These are phyloP conservation scores for Gymnocephalus cernua DNA, from an alignment of 2,113 vertebrate genomes.

Conservation along the genomic window DNA sequence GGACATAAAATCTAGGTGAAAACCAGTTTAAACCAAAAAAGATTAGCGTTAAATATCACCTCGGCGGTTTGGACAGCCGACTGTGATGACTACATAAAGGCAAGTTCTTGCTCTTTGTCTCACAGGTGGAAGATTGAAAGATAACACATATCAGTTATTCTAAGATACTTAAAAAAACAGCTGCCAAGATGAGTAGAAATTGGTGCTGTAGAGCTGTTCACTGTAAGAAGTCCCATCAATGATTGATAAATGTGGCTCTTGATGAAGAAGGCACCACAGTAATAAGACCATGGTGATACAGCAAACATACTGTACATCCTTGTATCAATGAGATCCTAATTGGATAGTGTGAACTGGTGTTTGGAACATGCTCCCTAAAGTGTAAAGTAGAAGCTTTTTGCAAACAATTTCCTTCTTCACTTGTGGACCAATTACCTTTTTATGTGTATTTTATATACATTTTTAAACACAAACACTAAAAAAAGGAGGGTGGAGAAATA, in stretches of 20 bases:
- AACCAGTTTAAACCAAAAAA: not conserved
- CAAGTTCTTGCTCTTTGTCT: not conserved
- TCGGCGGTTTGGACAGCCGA: constrained; percentile 3
- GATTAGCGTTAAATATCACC: not conserved
- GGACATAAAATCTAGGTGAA: constrained; percentile 1
- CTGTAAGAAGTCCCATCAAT: not conserved
- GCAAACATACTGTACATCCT: not conserved
- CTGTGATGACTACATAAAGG: constrained; percentile 5
- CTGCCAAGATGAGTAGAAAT: not conserved
- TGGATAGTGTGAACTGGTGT: not conserved
- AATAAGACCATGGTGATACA: not conserved
- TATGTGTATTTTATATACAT: not conserved
- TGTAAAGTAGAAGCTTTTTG: not conserved
- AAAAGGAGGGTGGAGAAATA: not conserved
- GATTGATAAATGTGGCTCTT: constrained; percentile 3
- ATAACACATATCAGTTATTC: not conserved
- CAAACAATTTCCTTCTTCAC: not conserved
- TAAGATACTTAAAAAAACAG: constrained; percentile 4
- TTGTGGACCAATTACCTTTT: constrained; percentile 31
- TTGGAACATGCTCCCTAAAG: not conserved
- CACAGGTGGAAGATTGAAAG: constrained; percentile 26
- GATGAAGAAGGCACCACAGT: not conserved
- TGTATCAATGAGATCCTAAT: constrained; percentile 3
- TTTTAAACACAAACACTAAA: not conserved
- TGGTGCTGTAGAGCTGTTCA: not conserved